Base-by-base conservation (phyloP, 2,797 vertebrate genomes). In the Intellagama lesueurii region DNA sequence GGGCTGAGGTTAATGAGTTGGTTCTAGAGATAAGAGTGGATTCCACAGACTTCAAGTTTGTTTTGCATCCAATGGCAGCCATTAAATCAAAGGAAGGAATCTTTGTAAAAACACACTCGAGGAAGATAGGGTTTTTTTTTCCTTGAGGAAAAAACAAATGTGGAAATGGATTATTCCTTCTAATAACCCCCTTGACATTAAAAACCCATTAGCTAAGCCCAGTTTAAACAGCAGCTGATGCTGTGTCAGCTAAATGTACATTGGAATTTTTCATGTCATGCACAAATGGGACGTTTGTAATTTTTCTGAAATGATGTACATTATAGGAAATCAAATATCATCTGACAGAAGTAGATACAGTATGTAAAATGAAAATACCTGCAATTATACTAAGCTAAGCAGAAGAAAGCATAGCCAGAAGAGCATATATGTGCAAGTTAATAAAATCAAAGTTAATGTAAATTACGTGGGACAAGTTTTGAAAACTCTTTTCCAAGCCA, bases 121-220 rank as follows among this genome's bases (percentile, higher is more conserved):
- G 95, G 94, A 97, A 96, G 96, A 96, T 94, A 89, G 91, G 94
- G 95, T 97, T 96, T 96, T 96, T n/a, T 35, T 49, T 64, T 86
- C 26, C 14, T 56, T 30, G 52, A n/a, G n/a, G 52, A 56, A 52
- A 49, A 76, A 78, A 86, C 35, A 89, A 49, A 89, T 49, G 94
- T 94, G 96, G 96, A 96, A 97, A 97, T 96, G 95, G 94, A 90
- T 95, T 93, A 94, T 97, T 96, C 95, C 96, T 97, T 94, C 96
- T 96, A 97, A 97, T 97, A 96, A 94, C 93, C 97, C 96, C 91
- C n/a, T 92, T 96, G 97, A 97, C 97, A 97, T 98, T 98, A 98
- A 98, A 98, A 98, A 97, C 95, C 98, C 97, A 98, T 98, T 98
- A 98, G 97, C 97, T 97, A 97, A 98, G 96, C 95, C 96, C 95